Percentiles rank a stretch among this genome's conserved stretches.
Conservation (phyloP, 1,140 invertebrate species). For the Drosophila sulfurigaster region DNA sequence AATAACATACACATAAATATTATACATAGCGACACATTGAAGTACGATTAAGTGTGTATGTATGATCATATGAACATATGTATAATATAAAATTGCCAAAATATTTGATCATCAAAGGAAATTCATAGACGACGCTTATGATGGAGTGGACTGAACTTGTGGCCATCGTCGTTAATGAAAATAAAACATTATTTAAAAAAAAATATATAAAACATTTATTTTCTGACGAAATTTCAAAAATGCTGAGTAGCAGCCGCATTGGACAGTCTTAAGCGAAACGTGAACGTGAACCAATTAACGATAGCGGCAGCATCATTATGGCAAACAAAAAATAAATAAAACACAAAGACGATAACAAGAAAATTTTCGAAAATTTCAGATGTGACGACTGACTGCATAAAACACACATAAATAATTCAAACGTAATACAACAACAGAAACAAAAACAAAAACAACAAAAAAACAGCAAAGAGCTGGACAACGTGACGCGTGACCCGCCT, state of each 20-base stretch:
- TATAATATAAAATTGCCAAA: slow-evolving; percentile 38
- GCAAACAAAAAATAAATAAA: slow-evolving; percentile 30
- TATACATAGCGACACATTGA: slow-evolving; percentile 1
- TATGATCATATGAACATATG: slow-evolving; percentile 1
- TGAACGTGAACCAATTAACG: slow-evolving; percentile 70
- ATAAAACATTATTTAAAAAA: slow-evolving; percentile 47
- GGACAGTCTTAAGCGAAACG: slow-evolving; percentile 66
- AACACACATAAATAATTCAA: slow-evolving; percentile 77
- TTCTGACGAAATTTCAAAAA: slow-evolving; percentile 72
- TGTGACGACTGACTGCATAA: slow-evolving; percentile 64
- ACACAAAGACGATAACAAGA: slow-evolving; percentile 6
- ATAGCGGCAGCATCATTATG: slow-evolving; percentile 48
- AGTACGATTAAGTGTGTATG: neutral
- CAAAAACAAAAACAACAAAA: slow-evolving; percentile 38
- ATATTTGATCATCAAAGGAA: slow-evolving; percentile 73
- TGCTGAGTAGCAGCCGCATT: slow-evolving; percentile 11
- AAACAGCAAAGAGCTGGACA: slow-evolving; percentile 50
- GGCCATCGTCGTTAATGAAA: slow-evolving; percentile 58
- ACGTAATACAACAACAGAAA: slow-evolving; percentile 43
- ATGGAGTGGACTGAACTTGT: slow-evolving; percentile 75
- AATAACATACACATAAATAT: slow-evolving; percentile 39
- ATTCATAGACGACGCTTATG: slow-evolving; percentile 64
- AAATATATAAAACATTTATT: slow-evolving; percentile 37
- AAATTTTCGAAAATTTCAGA: slow-evolving; percentile 27
- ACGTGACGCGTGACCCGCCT: slow-evolving; percentile 76